A percentile compares a stretch with the other conserved stretches of the same genome.
Conservation (phyloP, 1,140 invertebrate genomes). For the Teleopsis dalmanni region DNA sequence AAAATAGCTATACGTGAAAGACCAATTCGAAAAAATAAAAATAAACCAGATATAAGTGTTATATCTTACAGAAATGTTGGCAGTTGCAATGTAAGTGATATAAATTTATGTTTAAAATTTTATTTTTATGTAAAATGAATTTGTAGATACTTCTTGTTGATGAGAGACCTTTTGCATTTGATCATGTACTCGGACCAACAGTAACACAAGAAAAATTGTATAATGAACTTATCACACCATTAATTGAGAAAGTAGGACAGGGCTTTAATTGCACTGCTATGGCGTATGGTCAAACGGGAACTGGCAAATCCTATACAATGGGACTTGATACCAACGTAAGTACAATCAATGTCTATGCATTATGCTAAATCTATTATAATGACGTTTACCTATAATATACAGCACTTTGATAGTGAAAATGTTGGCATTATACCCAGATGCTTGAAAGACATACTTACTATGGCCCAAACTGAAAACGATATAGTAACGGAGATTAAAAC, state of each 20-base stretch:
- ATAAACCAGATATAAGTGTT: too few species aligned
- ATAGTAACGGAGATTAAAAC: not conserved
- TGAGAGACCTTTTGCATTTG: constrained; percentile 52
- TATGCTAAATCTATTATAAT: constrained; percentile 1
- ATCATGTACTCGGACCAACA: constrained; percentile 50
- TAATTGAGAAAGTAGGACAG: constrained; percentile 64
- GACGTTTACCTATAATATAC: not conserved
- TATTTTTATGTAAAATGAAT: too few species aligned
- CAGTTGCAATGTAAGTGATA: too few species aligned
- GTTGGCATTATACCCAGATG: constrained; percentile 18
- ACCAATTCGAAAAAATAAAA: too few species aligned
- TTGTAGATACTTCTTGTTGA: constrained; percentile 19
- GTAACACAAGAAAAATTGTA: constrained; percentile 59
- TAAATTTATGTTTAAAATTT: too few species aligned
- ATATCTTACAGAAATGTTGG: too few species aligned
- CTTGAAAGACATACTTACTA: constrained; percentile 17
- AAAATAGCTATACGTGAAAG: too few species aligned
- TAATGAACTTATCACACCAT: constrained; percentile 62
- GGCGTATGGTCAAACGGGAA: constrained; percentile 73
- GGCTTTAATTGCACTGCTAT: constrained; percentile 69
- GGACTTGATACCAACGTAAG: constrained; percentile 63
- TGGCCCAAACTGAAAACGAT: not conserved
- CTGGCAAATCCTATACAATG: constrained; percentile 71
- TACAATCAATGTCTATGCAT: not conserved
- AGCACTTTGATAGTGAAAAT: constrained; percentile 13